Conservation (phyloP, 2,797 vertebrate species). For the Gallinago stenura region DNA sequence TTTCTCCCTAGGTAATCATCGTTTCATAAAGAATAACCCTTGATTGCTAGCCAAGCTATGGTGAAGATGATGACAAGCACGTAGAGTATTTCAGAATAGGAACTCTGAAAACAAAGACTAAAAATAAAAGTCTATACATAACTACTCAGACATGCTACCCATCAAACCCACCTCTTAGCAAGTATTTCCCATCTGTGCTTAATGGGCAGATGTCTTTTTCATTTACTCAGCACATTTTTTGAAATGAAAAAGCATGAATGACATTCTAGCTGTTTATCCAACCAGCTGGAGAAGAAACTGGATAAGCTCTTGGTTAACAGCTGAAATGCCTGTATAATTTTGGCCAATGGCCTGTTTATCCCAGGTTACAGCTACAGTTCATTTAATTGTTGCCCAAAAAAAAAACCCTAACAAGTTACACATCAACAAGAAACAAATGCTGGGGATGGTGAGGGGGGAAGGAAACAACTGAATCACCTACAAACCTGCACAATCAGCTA, state of each 20-base stretch:
- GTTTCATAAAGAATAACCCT: not conserved
- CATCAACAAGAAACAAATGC: not conserved
- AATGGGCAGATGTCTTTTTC: conserved; percentile 49
- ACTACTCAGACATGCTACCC: conserved; percentile 17
- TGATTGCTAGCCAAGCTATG: not conserved
- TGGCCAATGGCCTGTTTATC: not conserved
- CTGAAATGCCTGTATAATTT: not conserved
- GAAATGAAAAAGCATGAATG: conserved; percentile 19
- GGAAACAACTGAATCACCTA: not conserved
- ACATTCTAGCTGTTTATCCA: conserved; percentile 35
- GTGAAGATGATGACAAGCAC: not conserved
- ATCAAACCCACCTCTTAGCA: conserved; percentile 40
- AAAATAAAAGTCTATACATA: conserved; percentile 52
- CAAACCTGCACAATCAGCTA: not conserved
- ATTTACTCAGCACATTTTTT: conserved; percentile 54
- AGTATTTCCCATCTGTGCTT: conserved; percentile 50
- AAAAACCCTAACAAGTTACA: not conserved
- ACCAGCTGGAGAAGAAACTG: conserved; percentile 42
- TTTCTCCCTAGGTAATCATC: not conserved
- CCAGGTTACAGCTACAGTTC: not conserved
- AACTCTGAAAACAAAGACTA: conserved; percentile 35
- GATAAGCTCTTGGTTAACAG: conserved; percentile 19
- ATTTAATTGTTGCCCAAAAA: not conserved
- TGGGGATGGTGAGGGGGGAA: not conserved
- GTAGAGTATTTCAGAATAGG: not conserved